Conservation (phyloP, 2,888 invertebrate species). For the Gnatocerus cornutus region DNA sequence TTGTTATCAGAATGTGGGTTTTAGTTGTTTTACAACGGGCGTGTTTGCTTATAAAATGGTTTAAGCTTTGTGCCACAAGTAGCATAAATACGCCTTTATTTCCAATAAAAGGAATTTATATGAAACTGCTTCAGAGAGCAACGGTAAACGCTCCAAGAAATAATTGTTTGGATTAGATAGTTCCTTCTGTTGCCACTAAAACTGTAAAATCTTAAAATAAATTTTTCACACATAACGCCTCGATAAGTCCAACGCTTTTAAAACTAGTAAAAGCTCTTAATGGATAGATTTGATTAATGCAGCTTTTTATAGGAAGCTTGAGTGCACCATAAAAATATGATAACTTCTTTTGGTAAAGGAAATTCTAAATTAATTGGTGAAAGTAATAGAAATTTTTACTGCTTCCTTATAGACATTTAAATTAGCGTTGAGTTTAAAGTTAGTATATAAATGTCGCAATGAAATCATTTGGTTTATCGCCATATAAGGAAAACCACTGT, state of each 20-base stretch:
- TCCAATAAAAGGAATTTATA: background rate
- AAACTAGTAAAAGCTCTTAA: constrained; percentile 31
- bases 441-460: constrained; percentile 42
- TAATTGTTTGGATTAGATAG: constrained; percentile 9
- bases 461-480: constrained; percentile 36
- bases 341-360: constrained; percentile 35
- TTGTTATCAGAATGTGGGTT: constrained; percentile 9
- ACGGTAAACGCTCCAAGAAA: background rate
- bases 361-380: constrained; percentile 43
- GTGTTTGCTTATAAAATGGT: constrained; percentile 5
- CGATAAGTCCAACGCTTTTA: constrained; percentile 2
- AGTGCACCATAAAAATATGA: constrained; percentile 44
- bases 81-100: background rate
- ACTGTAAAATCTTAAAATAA: too few relatives aligned
- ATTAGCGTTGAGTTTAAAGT: constrained; percentile 34
- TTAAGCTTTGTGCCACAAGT: background rate
- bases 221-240: background rate
- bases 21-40: constrained; percentile 3
- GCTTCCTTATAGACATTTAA: constrained; percentile 39
- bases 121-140: background rate
- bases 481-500: constrained; percentile 29
- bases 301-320: constrained; percentile 22
- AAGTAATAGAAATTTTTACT: constrained; percentile 43
- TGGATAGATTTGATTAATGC: constrained; percentile 41
- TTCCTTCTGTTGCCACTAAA: background rate